Base-by-base conservation (phyloP, 2,888 invertebrate genomes). In the Eupithecia abbreviata region DNA sequence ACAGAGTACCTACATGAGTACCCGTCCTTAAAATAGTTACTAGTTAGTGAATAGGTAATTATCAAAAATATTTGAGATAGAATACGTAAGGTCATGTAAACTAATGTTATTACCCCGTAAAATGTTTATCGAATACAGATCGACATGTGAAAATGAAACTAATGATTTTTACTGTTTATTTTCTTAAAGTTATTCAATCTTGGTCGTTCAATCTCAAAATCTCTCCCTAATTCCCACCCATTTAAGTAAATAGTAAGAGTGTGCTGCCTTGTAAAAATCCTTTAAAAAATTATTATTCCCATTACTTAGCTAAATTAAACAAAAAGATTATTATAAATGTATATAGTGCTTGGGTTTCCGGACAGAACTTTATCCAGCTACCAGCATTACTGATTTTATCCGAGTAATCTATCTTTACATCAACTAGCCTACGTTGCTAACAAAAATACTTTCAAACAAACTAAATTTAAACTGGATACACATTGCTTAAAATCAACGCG, bases 401-500 rank as follows among this genome's bases (percentile, higher is more conserved):
- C 10, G 1, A 62, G 10, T 30, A 30, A 62, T 62, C 10, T 30
- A 30, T 62, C 62, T 62, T 30, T 10, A 30, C 58, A 18, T 58
- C 58, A 30, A 58, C 10, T 18, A 62, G 30, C 30, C 10, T n/a
- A 62, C 30, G 62, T 62, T 30, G 30, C 62, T 12, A 18, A 4
- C 42, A 13, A 66, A 41, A 41, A 66, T 42, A 42, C 42, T 42
- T 66, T 66, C 30, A 66, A 42, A 66, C 66, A 66, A 66, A 15
- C 42, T 66, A 69, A 47, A 12, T 12, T 30, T 69, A 13, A 69
- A 13, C n/a, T 18, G n/a, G 4, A 69, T 49, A 69, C 18, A 47
- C 47, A 49, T 69, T 69, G 69, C 69, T 69, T 30, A 69, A 69
- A 47, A 18, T 18, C 69, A 69, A 66, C 47, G 18, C 45, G 30